These are phyloP conservation scores for Hydrozoanthus tunicans DNA, from an alignment of 64 coral and sea anemone species.

Conservation along the genomic window DNA sequence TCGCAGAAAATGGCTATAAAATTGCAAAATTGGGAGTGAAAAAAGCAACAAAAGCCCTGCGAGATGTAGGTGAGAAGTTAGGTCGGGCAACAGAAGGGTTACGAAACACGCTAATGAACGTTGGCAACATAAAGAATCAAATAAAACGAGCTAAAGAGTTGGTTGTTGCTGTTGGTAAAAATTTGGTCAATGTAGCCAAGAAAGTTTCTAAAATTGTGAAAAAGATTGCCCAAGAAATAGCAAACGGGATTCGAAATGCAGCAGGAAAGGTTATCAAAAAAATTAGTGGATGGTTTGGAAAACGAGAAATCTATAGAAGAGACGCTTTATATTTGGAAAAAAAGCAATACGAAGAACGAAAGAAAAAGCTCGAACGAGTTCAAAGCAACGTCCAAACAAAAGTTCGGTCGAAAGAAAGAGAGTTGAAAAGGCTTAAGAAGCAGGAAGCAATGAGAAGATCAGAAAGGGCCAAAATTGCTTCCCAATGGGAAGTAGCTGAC, in stretches of 20 bases:
- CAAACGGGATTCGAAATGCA: constrained; percentile 58
- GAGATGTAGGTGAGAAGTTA: constrained; percentile 32
- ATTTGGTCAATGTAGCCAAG: constrained; percentile 21
- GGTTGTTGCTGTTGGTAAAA: constrained; percentile 38
- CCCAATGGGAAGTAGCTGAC: neutral
- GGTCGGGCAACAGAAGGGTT: constrained; percentile 44
- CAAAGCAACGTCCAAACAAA: constrained; percentile 55
- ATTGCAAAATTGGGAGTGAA: constrained; percentile 22
- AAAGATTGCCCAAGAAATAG: constrained; percentile 61
- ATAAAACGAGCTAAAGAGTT: constrained; percentile 50
- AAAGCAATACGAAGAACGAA: constrained; percentile 13
- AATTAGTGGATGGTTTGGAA: constrained; percentile 51
- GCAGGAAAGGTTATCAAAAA: constrained; percentile 54
- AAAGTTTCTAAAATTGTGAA: constrained; percentile 25
- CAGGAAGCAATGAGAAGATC: constrained; percentile 51
- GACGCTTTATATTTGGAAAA: neutral
- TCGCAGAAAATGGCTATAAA: constrained; percentile 37
- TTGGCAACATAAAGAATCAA: constrained; percentile 44
- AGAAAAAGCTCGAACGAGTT: constrained; percentile 24
- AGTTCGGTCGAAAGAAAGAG: constrained; percentile 44
- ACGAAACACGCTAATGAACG: constrained; percentile 29
- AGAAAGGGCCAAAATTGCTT: neutral
- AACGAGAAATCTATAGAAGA: constrained; percentile 62
- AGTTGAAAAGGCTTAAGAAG: constrained; percentile 25
- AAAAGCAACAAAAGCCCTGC: constrained; percentile 10